Evolutionary conservation across 2,797 vertebrate genomes (phyloP), one percentile per base, ranked within the genome.

Genomic region (Brachymystax lenok): DNA sequence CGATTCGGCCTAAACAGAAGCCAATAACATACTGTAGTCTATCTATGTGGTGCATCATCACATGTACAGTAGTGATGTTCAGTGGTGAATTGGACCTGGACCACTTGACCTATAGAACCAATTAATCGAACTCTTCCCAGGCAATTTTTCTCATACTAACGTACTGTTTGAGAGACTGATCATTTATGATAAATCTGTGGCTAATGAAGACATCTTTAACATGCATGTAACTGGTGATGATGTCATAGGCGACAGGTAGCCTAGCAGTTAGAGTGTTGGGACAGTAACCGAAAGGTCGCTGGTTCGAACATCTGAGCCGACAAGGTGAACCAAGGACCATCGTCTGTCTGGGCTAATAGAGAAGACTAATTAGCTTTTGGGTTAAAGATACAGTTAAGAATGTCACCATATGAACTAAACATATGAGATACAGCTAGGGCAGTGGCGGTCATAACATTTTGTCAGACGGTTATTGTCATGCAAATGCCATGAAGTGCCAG

Each of bases 181-280:
- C 2, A 33, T 61, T 35, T 17, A n/a, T 27, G 17, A 16, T 33
- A 54, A 33, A 73, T 72, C 70, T 63, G 40, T 27, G 40, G 40
- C 17, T 52, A 69, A 75, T 73, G 30, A 71, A 71, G 50, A 61
- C 24, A 30, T 66, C 28, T 52, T 24, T 52, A 54, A 71, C 33
- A 51, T 24, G 19, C n/a, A 74, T 28, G 27, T 59, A 52, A 12
- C 33, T 40, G 4, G 68, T 64, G 71, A 73, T 28, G 40, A 46
- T 46, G 40, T 46, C 40, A 46, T 46, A 46, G 40, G 40, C 40
- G 10, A 46, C 40, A 46, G 10, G 10, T 46, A 46, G 40, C 10
- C 10, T 46, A 12, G 40, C 10, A 46, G 10, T 46, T 12, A 12
- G 40, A 12, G 40, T 10, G 10, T 46, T 46, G 10, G 40, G 10